Evolutionary conservation across 2,888 invertebrate species (phyloP), one percentile per base, ranked within the genome.

Genomic region (Sclerodermus sp.): DNA sequence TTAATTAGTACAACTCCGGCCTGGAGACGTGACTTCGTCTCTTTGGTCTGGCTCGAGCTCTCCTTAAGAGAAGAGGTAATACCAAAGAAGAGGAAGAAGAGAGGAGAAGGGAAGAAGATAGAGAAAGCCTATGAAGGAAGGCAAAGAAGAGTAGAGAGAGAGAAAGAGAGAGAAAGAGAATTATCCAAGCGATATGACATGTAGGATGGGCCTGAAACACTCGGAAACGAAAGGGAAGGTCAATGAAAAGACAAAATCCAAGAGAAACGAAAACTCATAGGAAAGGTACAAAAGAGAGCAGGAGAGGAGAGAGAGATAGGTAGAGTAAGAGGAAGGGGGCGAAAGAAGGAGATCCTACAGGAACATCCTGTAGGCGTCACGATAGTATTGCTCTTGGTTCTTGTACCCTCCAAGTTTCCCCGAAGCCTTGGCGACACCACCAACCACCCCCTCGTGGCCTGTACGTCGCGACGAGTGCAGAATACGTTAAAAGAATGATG

Each of bases 1-100:
- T 77, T 76, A 77, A 77, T 77, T 77, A 77, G 77, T 74, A 73
- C 74, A 73, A 76, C 76, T 76, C 73, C 68, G 70, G 72, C 64
- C 70, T 73, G 64, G 65, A 73, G 73, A 76, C 76, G 76, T 76
- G 76, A 75, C 75, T 75, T 65, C 69, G 73, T 74, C 75, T 70
- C 70, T 68, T 71, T 70, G 51, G 68, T 63, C 70, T 63, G 66
- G 58, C 30, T 53, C 39, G 49, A 42, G 45, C 32, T 17, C 29
- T 14, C 16, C 16, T 37, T 10, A 12, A 12, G 23, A 15, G 37
- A 12, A 37, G 46, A 53, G 41, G 38, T 29, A 30, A 39, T 45
- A 47, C 45, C 6, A 9, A 30, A 10, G 42, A 9, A n/a, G n/a
- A n/a, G n/a, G n/a, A n/a, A n/a, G n/a, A n/a, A n/a, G n/a, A n/a